phyloP scores from a whole-genome alignment of 2,113 vertebrate species.

The Arvicanthis niloticus region DNA sequence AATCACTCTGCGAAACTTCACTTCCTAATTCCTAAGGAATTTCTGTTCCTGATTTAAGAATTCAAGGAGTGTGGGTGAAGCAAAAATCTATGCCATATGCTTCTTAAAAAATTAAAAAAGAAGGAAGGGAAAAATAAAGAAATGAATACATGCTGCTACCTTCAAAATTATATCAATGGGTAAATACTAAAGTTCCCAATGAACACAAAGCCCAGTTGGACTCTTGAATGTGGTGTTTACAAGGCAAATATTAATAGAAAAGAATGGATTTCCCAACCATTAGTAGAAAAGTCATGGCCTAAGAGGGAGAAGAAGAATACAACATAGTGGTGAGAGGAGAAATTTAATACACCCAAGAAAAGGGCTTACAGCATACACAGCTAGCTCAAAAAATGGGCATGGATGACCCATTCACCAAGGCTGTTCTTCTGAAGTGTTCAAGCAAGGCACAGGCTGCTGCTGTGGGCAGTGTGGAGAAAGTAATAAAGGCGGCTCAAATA shows the following conservation, averaged over 20 bases:
- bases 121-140: not conserved
- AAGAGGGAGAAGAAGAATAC: not conserved
- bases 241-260: slow-evolving; percentile 11
- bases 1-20: not conserved
- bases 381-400: not conserved
- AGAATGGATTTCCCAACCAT: not conserved
- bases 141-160: not conserved
- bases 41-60: not conserved
- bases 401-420: not conserved
- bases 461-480: not conserved
- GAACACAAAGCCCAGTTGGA: not conserved
- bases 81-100: not conserved
- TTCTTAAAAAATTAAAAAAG: not conserved
- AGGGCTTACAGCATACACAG: not conserved
- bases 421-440: not conserved
- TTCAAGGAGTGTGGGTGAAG: not conserved
- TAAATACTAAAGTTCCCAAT: not conserved
- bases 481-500: not conserved
- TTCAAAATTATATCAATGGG: slow-evolving; percentile 5
- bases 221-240: not conserved
- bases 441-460: not conserved
- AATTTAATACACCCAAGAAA: not conserved
- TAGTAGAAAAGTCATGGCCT: not conserved
- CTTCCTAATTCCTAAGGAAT: not conserved
- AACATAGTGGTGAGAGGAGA: not conserved